These are phyloP conservation scores for Lysandra bellargus DNA, from an alignment of 2,888 invertebrate species.

Conservation along the genomic window DNA sequence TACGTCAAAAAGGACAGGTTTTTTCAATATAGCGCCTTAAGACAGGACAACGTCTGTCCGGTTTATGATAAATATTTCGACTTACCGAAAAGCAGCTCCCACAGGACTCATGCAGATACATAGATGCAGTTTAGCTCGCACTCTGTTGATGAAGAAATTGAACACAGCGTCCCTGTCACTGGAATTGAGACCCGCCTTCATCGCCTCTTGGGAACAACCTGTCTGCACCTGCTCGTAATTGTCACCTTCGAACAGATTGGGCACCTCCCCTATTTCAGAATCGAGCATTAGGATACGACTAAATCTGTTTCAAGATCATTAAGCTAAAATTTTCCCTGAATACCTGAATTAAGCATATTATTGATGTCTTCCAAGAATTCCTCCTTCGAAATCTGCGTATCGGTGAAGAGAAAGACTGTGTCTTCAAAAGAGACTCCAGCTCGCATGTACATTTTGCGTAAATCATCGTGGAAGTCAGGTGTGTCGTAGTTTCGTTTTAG, in stretches of 20 bases:
- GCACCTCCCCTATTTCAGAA: slow-evolving; percentile 86
- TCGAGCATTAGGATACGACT: background rate
- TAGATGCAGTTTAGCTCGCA: slow-evolving; percentile 90
- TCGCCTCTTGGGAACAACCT: slow-evolving; percentile 86
- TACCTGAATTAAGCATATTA: slow-evolving; percentile 93
- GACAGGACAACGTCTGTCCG: too few relatives aligned
- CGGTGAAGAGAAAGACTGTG: slow-evolving; percentile 92
- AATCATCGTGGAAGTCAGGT: slow-evolving; percentile 90
- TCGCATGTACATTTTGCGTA: slow-evolving; percentile 88
- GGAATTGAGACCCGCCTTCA: slow-evolving; percentile 83
- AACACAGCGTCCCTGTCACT: slow-evolving; percentile 89
- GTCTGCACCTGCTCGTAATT: slow-evolving; percentile 91
- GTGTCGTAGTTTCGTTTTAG: slow-evolving; percentile 91
- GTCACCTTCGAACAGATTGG: slow-evolving; percentile 93
- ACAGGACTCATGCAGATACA: slow-evolving; percentile 95
- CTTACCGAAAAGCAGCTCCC: slow-evolving; percentile 89
- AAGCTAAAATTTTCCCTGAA: background rate
- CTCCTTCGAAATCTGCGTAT: slow-evolving; percentile 94
- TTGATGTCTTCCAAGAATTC: slow-evolving; percentile 96
- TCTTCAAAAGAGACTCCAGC: slow-evolving; percentile 88
- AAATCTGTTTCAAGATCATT: background rate
- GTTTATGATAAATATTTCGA: background rate
- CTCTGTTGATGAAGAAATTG: slow-evolving; percentile 91
- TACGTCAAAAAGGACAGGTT: too few relatives aligned
- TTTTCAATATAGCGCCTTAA: too few relatives aligned